Base-by-base conservation (phyloP, 2,888 invertebrate species). In the Syrphus vitripennis region DNA sequence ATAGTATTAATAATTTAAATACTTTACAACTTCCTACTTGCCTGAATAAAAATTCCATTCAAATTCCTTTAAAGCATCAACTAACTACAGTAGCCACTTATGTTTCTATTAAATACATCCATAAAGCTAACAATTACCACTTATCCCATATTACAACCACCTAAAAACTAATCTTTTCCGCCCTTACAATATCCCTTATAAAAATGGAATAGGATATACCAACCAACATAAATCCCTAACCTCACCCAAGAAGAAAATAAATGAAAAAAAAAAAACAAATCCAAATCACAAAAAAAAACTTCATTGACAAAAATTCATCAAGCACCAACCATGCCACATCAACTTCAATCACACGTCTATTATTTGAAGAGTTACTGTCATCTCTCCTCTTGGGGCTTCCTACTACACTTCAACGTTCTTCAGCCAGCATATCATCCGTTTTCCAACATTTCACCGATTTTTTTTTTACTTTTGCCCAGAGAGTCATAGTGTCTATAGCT, bases 331-430 rank as follows among this genome's bases (percentile, higher is more conserved):
- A 65, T 37, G 45, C 57, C 86, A 53, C 79, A 86, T 86, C 86
- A 81, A 72, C 86, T 82, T 82, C 82, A 86, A 86, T 86, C 86
- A 86, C 86, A 77, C 82, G 86, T 86, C 86, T 77, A 82, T 82
- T 86, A 78, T 82, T 86, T 86, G 86, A 86, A 86, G 82, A 82
- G 82, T 86, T 86, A 78, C 82, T 82, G 86, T 86, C 86, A 86
- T 82, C 86, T 74, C 77, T 63, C 61, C 59, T 77, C 65, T 57
- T 59, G 71, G 42, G 67, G 65, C 69, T 65, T 59, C 76, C 70
- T 69, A 67, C 70, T 69, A 67, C 72, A 48, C 50, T 72, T 65
- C 65, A 65, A 45, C 65, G 45, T 65, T 45, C 65, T 65, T 65
- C 65, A 65, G 45, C 45, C 59, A n/a, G n/a, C n/a, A 67, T 70